Evolutionary conservation across 2,888 invertebrate species (phyloP).

Genomic region (Spisula solida): DNA sequence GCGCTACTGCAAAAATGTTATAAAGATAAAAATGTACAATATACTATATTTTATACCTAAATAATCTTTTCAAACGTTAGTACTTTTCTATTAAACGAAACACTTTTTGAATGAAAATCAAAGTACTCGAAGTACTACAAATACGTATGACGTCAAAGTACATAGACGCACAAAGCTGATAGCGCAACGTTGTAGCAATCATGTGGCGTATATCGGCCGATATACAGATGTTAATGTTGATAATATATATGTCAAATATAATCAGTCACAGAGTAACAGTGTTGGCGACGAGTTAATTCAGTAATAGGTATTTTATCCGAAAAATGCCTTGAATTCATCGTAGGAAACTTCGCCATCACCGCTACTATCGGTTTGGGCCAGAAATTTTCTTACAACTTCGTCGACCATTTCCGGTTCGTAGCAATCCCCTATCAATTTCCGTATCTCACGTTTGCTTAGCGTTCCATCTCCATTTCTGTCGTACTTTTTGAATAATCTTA

Average conservation of each 20-base stretch:
- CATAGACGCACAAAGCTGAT: neutral
- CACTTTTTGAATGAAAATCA: neutral
- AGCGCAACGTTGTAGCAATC: neutral
- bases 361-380: neutral
- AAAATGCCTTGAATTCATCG: constrained; percentile 30
- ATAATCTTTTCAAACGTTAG: neutral
- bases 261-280: neutral
- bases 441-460: constrained; percentile 35
- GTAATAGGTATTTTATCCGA: constrained; percentile 26
- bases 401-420: constrained; percentile 1
- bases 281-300: neutral
- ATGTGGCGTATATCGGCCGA: neutral
- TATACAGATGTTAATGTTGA: neutral
- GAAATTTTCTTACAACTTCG: constrained; percentile 6
- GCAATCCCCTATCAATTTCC: constrained; percentile 11
- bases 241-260: neutral
- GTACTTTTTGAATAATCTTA: constrained; percentile 34
- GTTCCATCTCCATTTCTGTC: constrained; percentile 41
- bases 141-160: neutral
- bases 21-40: neutral
- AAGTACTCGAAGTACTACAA: neutral
- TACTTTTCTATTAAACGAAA: neutral
- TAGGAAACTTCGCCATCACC: constrained; percentile 8
- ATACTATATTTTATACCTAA: neutral
- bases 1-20: neutral